Evolutionary conservation across 23 tunicate genomes (phyloP), one percentile per base, ranked within the genome.

Genomic region (Ciona savignyi): DNA sequence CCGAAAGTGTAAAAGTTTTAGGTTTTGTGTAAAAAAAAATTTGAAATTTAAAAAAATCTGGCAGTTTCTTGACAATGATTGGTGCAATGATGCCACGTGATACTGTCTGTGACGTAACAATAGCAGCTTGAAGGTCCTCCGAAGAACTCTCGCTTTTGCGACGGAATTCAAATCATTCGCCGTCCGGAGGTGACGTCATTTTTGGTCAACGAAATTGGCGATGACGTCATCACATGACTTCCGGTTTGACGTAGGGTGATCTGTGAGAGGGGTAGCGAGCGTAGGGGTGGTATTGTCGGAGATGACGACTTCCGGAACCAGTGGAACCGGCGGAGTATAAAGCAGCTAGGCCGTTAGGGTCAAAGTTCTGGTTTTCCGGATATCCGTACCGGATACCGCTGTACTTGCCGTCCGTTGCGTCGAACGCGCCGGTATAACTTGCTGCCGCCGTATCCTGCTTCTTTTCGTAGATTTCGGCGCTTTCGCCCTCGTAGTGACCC

Each of bases 231-330:
- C 15, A 42, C 15, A 42, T 42, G 15, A 42, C 56, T 42, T 82
- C 87, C 1, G 80, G 48, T 31, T 82, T 82, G 15, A 75, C 70
- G 35, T 32, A 74, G 15, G 87, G 62, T 24, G 83, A 61, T 4
- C 73, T 75, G 75, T 82, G 81, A 11, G 51, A 15, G 27, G 81
- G 30, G 25, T 67, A 67, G 29, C 70, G 69, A 0, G 73, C 27
- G 80, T 82, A 82, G 19, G 87, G 87, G 64, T 82, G 87, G 48
- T 82, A 82, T 30, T 67, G 87, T 19, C 68, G 64, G 74, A 82
- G 74, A 74, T 82, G 87, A 78, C 87, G 80, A 51, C 62, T 62
- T 0, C 51, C 60, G 33, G 56, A 42, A 15, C n/a, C n/a, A n/a
- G n/a, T 6, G 15, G 65, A 32, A 19, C 64, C 66, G 60, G 69